Percentiles rank a stretch among this genome's conserved stretches.
Conservation (phyloP, 2,113 vertebrate genomes). For the Oriolus oriolus region DNA sequence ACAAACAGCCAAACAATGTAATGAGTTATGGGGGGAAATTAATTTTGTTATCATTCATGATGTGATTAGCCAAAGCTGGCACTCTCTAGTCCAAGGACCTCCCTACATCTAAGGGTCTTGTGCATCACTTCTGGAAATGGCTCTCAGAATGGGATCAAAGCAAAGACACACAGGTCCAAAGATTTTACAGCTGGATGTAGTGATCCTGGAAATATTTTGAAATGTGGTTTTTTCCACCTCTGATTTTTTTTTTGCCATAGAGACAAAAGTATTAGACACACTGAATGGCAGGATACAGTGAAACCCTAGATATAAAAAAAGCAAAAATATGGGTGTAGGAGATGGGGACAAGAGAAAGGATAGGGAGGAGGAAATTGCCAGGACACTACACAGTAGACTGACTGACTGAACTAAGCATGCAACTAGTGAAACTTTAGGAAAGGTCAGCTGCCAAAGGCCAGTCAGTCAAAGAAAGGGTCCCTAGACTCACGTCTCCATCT, state of each 20-base stretch:
- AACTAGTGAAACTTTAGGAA: not conserved
- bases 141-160: not conserved
- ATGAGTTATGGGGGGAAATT: not conserved
- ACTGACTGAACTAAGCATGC: not conserved
- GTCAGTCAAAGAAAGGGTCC: not conserved
- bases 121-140: not conserved
- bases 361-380: not conserved
- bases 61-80: not conserved
- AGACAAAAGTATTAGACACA: not conserved
- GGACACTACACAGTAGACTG: rapidly evolving
- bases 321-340: not conserved
- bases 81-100: not conserved
- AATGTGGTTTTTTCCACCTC: not conserved
- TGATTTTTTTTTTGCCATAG: not conserved
- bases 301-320: not conserved
- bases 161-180: not conserved
- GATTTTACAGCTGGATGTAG: not conserved
- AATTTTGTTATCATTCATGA: not conserved
- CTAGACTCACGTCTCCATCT: not conserved
- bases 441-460: not conserved
- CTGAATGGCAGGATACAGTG: not conserved
- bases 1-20: not conserved
- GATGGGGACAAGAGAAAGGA: not conserved
- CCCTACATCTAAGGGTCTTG: not conserved
- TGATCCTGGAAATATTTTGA: not conserved